Conservation (phyloP, 2,113 vertebrate genomes). For the Cephalopholis sonnerati region DNA sequence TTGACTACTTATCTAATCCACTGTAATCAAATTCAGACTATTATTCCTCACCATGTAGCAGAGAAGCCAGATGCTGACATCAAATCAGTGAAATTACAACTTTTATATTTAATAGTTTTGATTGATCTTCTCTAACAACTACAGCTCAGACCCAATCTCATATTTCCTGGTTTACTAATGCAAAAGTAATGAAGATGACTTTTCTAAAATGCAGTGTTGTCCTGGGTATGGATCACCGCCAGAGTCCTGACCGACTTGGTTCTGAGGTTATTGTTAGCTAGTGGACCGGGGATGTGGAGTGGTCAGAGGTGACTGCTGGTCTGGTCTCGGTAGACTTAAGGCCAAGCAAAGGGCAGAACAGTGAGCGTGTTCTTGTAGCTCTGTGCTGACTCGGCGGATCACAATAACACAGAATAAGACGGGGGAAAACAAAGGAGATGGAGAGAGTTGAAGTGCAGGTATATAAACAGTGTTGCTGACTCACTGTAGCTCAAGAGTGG, state of each 20-base stretch:
- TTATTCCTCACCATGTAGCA: background rate
- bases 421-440: background rate
- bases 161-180: background rate
- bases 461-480: conserved; percentile 24
- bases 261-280: conserved; percentile 39
- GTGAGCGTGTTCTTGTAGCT: conserved; percentile 38
- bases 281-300: background rate
- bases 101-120: background rate
- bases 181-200: background rate
- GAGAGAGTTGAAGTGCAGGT: conserved; percentile 14
- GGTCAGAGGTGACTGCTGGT: conserved; percentile 56
- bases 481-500: conserved; percentile 12
- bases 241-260: background rate
- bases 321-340: conserved; percentile 29
- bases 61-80: background rate
- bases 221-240: conserved; percentile 11
- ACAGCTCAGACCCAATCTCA: too few species aligned
- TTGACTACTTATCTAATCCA: conserved; percentile 15
- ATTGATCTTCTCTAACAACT: background rate
- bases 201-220: background rate
- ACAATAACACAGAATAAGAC: conserved; percentile 6
- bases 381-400: conserved; percentile 44
- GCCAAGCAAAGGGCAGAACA: conserved; percentile 47
- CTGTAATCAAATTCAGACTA: conserved; percentile 35
- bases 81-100: background rate